Conservation (phyloP, 2,888 invertebrate species). For the Hypercompe scribonia region DNA sequence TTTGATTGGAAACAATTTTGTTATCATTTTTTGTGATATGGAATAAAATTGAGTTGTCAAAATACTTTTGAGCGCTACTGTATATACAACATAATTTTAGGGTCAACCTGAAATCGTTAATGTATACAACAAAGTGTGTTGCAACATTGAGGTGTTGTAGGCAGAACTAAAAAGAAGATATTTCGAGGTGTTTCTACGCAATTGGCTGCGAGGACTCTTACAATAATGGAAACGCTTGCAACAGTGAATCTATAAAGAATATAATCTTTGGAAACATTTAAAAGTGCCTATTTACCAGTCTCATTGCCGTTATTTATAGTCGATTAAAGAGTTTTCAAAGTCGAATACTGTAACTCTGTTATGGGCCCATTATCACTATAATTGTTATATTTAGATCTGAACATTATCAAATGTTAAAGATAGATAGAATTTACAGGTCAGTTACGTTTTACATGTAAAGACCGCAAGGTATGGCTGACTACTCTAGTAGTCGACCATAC, state of each 20-base stretch:
- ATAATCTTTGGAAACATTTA: neutral
- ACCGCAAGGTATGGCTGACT: no score
- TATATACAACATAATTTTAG: neutral
- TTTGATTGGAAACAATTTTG: no score
- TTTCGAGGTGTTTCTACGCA: neutral
- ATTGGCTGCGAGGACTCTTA: neutral
- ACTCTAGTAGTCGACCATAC: no score
- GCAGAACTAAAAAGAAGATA: neutral
- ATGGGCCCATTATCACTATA: no score
- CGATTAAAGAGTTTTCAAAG: neutral
- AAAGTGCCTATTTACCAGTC: neutral
- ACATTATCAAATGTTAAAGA: no score
- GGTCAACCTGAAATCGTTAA: neutral
- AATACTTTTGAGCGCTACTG: no score
- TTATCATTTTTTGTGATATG: no score
- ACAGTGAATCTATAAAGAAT: neutral
- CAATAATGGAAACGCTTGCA: neutral
- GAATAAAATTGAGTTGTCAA: no score
- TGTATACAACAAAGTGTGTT: neutral
- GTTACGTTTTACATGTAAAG: no score
- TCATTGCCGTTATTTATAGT: neutral
- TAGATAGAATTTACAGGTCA: no score
- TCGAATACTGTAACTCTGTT: no score
- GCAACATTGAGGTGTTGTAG: neutral
- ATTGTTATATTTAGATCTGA: no score